Evolutionary conservation across 2,797 vertebrate species (phyloP).

Genomic region (Amphiprion clarkii): DNA sequence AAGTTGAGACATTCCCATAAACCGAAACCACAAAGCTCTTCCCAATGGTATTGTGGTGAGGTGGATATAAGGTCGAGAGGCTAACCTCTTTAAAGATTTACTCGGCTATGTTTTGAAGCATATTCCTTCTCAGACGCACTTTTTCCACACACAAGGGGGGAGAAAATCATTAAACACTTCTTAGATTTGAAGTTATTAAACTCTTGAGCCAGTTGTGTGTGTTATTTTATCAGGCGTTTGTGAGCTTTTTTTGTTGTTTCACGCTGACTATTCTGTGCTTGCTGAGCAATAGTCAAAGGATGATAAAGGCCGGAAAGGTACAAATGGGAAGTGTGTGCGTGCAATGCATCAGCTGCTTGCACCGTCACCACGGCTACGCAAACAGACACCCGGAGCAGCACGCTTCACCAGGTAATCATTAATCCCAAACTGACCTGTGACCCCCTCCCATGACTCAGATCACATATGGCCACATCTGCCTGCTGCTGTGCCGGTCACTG

Average conservation of each 20-base stretch:
- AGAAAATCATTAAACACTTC: background rate
- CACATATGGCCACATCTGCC: slow-evolving; percentile 69
- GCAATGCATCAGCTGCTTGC: slow-evolving; percentile 39
- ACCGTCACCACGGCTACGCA: slow-evolving; percentile 56
- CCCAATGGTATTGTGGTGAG: slow-evolving; percentile 28
- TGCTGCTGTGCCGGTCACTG: slow-evolving; percentile 68
- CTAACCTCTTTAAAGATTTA: slow-evolving; percentile 39
- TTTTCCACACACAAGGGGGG: slow-evolving; percentile 10
- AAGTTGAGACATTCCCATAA: slow-evolving; percentile 36
- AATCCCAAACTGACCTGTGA: slow-evolving; percentile 64
- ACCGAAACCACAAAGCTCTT: slow-evolving; percentile 55
- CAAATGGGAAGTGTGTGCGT: background rate
- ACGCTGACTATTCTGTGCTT: background rate
- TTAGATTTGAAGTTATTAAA: slow-evolving; percentile 21
- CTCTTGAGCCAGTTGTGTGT: background rate
- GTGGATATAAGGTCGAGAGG: slow-evolving; percentile 29
- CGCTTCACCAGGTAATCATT: slow-evolving; percentile 72
- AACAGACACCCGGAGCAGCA: slow-evolving; percentile 37
- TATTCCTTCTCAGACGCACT: slow-evolving; percentile 33
- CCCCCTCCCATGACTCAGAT: slow-evolving; percentile 47
- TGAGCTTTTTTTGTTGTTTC: background rate
- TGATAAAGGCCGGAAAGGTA: slow-evolving; percentile 4
- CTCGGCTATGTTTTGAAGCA: slow-evolving; percentile 49
- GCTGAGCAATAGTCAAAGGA: background rate
- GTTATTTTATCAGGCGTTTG: slow-evolving; percentile 7